These are phyloP conservation scores for Cryptotermes secundus DNA, from an alignment of 1,140 invertebrate species.

Conservation along the genomic window DNA sequence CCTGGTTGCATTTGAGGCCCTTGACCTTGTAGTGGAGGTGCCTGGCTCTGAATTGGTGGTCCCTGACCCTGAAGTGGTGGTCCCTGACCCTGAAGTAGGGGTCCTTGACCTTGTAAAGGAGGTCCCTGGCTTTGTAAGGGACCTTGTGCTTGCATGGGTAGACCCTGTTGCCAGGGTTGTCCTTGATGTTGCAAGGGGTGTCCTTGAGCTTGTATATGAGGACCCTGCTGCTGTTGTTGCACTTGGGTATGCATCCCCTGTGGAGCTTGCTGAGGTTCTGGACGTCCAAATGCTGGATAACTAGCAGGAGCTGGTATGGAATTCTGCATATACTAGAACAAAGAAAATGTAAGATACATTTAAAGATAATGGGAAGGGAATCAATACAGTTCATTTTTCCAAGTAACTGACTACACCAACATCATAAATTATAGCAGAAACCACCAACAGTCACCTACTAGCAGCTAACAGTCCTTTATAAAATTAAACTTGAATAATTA, in stretches of 20 bases:
- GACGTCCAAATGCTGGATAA: conserved; percentile 23
- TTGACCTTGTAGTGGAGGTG: conserved; percentile 37
- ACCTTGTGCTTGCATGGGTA: not conserved
- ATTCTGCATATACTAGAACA: conserved; percentile 21
- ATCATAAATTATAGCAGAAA: too few species aligned
- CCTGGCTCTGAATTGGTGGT: conserved; percentile 33
- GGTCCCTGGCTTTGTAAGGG: conserved; percentile 20
- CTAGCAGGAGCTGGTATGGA: not conserved
- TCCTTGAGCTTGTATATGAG: not conserved
- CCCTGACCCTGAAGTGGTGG: not conserved
- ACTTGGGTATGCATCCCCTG: not conserved
- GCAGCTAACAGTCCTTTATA: too few species aligned
- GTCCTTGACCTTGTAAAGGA: conserved; percentile 17
- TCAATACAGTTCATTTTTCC: too few species aligned
- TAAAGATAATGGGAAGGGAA: too few species aligned
- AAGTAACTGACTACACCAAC: too few species aligned
- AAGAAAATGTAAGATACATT: not conserved
- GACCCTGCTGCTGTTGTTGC: not conserved
- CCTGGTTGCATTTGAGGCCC: conserved; percentile 38
- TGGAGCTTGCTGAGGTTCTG: conserved; percentile 3
- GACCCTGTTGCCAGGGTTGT: conserved; percentile 25
- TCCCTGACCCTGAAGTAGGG: not conserved
- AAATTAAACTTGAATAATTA: too few species aligned
- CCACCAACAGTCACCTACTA: too few species aligned
- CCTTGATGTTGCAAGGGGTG: conserved; percentile 20